Percentiles rank a stretch among this genome's conserved stretches.
Conservation (phyloP, 2,888 invertebrate species). For the Polydrusus pterygomalis region DNA sequence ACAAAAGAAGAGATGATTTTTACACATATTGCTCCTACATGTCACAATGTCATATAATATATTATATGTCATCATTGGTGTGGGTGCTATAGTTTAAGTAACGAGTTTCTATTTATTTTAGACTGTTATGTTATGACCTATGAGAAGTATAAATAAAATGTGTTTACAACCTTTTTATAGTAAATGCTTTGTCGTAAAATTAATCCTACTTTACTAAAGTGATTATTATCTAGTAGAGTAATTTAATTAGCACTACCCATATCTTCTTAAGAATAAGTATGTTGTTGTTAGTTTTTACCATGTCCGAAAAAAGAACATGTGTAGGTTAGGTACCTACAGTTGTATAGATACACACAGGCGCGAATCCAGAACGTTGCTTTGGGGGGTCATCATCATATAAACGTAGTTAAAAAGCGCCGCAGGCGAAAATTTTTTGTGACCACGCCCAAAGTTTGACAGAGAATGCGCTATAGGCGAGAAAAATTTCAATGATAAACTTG, state of each 20-base stretch:
- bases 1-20: too few species aligned
- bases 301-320: not conserved
- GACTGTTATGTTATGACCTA: not conserved
- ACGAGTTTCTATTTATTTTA: conserved; percentile 2
- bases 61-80: not conserved
- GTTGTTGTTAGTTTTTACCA: not conserved
- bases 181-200: not conserved
- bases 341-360: too few species aligned
- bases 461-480: too few species aligned
- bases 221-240: not conserved
- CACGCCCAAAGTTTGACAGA: too few species aligned
- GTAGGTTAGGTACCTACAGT: too few species aligned
- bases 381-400: too few species aligned
- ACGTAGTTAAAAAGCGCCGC: too few species aligned
- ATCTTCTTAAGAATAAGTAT: not conserved
- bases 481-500: too few species aligned
- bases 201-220: not conserved
- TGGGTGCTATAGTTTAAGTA: too few species aligned
- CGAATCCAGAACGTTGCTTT: too few species aligned
- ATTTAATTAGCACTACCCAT: conserved; percentile 20
- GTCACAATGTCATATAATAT: too few species aligned
- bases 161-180: not conserved
- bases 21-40: not conserved
- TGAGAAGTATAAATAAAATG: not conserved
- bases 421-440: too few species aligned